Evolutionary conservation across 2,888 invertebrate genomes (phyloP), one percentile per base, ranked within the genome.

Genomic region (Thelaira solivaga): DNA sequence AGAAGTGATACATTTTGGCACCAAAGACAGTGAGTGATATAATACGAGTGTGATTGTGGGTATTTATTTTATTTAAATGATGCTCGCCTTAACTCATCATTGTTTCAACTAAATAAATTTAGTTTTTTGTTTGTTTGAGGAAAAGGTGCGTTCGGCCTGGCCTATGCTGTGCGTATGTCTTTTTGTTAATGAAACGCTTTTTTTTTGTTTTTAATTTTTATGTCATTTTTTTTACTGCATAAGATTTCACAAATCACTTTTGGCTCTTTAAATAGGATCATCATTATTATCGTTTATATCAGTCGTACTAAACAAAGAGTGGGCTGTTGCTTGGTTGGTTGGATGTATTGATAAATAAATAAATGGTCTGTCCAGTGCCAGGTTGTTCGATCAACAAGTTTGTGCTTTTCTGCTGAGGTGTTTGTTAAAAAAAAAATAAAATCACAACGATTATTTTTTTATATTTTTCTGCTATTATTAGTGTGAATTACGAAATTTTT

Each of bases 201-300:
- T n/a, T n/a, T n/a, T n/a, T n/a, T n/a, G n/a, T n/a, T n/a, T 79
- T 75, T 71, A 75, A 62, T 67, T 79, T 79, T 79, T 67, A 75
- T 75, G 36, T 31, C 39, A 43, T 68, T 69, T 36, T 20, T 43
- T 4, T 45, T 53, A 20, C 73, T 69, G 45, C 39, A 10, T 13
- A 65, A 78, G 78, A 78, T 74, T 68, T 77, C 68, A 77, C 72
- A 77, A 73, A 77, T 77, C 73, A 68, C 73, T 69, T 69, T 78
- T 78, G 69, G 74, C 74, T 69, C 74, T 74, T 78, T 78, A 78
- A 78, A 78, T 78, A 78, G 78, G 78, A 78, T 78, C 73, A 74
- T 74, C 78, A 74, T 69, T 72, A 51, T 72, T 45, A 62, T 26
- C 45, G 20, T 78, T 31, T 61, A 31, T 18, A 59, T 39, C 72